Evolutionary conservation across 2,888 invertebrate genomes (phyloP), one percentile per base, ranked within the genome.

Genomic region (Hylaea fasciaria): DNA sequence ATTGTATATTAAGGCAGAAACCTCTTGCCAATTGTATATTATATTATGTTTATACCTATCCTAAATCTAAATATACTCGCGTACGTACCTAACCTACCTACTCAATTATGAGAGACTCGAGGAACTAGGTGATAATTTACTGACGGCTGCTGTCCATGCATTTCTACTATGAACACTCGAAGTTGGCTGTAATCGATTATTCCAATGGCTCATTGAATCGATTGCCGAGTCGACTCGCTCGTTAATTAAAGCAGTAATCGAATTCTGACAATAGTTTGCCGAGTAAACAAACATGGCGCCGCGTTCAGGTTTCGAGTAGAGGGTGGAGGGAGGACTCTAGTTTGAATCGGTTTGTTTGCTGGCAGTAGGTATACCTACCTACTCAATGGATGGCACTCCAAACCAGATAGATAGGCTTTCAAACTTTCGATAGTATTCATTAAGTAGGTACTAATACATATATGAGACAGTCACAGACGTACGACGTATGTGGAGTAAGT

Each of bases 241-340:
- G 54, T 70, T 70, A 68, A 70, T 71, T 67, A 69, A 65, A 61
- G 49, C 61, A 44, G 64, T 59, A 67, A 66, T 67, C 65, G 65
- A 68, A 59, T 49, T 63, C 49, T 55, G 55, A 66, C 64, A 62
- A 69, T 66, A 64, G 69, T 68, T 68, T 57, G 57, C 48, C 45
- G 61, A 62, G 63, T 52, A 68, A 65, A 69, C 68, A 69, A 53
- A 44, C 37, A 29, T 41, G 62, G 47, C 57, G 64, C 57, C 56
- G 29, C 51, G 52, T 57, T 57, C 58, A 49, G 54, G 56, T 54
- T 61, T 66, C 61, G 51, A 64, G 64, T 66, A 43, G 45, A 10
- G 43, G n/a, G 35, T 29, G n/a, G 14, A 14, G 40, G 40, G 13
- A 35, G 39, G 13, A 29, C n/a, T 56, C n/a, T 52, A 40, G 39